phyloP scores from a whole-genome alignment of 2,888 invertebrate genomes.

The Brenthis daphne region DNA sequence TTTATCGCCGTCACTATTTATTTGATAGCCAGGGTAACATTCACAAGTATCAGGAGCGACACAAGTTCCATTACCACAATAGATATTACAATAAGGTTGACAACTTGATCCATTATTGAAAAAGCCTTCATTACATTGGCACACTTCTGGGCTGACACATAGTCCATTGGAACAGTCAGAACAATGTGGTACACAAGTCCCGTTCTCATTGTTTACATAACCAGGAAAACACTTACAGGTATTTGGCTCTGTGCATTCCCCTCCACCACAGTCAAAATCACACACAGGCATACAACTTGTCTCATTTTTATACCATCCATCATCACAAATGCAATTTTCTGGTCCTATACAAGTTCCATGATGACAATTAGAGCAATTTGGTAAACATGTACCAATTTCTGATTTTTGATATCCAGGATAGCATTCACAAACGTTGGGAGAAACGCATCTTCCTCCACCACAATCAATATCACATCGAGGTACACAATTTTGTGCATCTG shows the following conservation, averaged over 20 bases:
- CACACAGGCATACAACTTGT: conserved; percentile 58
- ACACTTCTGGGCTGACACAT: conserved; percentile 50
- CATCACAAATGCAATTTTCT: conserved; percentile 44
- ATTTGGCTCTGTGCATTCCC: conserved; percentile 60
- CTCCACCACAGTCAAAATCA: conserved; percentile 59
- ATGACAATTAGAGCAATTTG: conserved; percentile 41
- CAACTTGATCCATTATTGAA: conserved; percentile 45
- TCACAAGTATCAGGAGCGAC: conserved; percentile 42
- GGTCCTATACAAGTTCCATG: conserved; percentile 46
- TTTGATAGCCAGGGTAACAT: conserved; percentile 36
- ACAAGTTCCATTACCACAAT: conserved; percentile 48
- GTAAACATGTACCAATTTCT: conserved; percentile 35
- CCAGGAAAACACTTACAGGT: conserved; percentile 54
- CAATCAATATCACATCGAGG: conserved; percentile 24
- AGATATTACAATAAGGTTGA: conserved; percentile 47
- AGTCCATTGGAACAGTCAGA: conserved; percentile 20
- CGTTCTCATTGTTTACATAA: conserved; percentile 38
- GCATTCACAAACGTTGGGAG: conserved; percentile 70
- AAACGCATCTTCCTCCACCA: conserved; percentile 68
- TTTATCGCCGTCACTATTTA: neutral
- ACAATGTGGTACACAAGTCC: conserved; percentile 41
- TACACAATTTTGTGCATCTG: conserved; percentile 6
- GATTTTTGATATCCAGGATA: conserved; percentile 46
- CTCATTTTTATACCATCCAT: conserved; percentile 35
- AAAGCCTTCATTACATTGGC: conserved; percentile 68